Percentiles rank a stretch among this genome's conserved stretches.
phyloP scores from a whole-genome alignment of 2,888 invertebrate species.

The Eustalomyia histrio region DNA sequence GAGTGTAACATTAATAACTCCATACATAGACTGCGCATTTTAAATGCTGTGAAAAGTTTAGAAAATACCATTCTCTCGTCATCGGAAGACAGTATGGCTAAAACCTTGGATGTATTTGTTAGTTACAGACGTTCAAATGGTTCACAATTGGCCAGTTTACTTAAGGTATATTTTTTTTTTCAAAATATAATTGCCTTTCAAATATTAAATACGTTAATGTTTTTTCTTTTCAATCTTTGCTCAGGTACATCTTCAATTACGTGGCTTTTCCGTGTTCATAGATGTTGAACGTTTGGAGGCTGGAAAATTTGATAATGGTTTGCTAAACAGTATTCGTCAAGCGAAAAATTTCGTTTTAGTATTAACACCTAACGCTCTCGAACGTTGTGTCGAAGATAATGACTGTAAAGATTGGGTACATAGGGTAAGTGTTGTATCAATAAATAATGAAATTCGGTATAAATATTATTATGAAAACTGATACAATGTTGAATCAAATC shows the following conservation, averaged over 20 bases:
- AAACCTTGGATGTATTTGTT: constrained; percentile 97
- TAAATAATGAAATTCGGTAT: background rate
- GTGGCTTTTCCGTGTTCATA: constrained; percentile 98
- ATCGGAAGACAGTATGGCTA: constrained; percentile 89
- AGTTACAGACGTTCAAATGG: constrained; percentile 98
- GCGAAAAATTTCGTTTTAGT: constrained; percentile 98
- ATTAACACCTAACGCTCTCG: constrained; percentile 95
- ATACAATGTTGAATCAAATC: too few species aligned
- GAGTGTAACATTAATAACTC: constrained; percentile 97
- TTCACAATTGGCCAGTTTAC: constrained; percentile 95
- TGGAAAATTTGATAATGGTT: constrained; percentile 98
- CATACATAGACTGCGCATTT: constrained; percentile 94
- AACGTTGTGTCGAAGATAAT: constrained; percentile 93
- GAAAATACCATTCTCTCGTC: constrained; percentile 84
- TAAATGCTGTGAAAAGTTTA: constrained; percentile 87
- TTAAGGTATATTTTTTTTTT: constrained; percentile 82
- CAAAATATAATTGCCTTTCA: background rate
- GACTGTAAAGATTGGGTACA: constrained; percentile 99
- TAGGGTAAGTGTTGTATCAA: constrained; percentile 84
- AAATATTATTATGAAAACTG: too few species aligned
- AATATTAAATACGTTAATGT: too few species aligned
- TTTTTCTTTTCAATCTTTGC: too few species aligned
- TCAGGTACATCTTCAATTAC: constrained; percentile 93
- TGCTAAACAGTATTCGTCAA: constrained; percentile 96
- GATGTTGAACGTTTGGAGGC: constrained; percentile 98